Evolutionary conservation across 1,140 invertebrate species (phyloP).

Genomic region (Hycleus cichorii): DNA sequence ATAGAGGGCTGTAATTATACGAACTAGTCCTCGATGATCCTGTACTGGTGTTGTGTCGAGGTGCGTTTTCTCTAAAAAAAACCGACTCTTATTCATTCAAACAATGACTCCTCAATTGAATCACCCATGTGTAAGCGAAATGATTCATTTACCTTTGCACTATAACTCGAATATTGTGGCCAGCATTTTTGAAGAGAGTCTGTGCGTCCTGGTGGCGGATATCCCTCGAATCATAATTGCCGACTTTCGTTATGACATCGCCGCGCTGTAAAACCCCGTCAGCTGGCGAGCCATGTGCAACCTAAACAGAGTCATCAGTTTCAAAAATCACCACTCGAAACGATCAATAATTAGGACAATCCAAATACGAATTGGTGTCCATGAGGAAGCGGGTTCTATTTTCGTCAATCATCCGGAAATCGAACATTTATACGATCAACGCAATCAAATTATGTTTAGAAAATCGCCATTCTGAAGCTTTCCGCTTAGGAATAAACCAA

Average conservation of each 20-base stretch:
- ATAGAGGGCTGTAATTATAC: slow-evolving; percentile 36
- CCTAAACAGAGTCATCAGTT: slow-evolving; percentile 42
- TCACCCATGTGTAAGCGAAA: background rate
- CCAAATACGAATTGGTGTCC: background rate
- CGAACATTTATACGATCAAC: no score
- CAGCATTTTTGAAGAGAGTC: slow-evolving; percentile 77
- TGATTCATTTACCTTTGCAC: slow-evolving; percentile 52
- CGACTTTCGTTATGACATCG: slow-evolving; percentile 84
- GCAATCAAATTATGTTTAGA: background rate
- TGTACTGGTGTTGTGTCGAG: slow-evolving; percentile 30
- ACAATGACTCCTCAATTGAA: background rate
- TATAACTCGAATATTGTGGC: slow-evolving; percentile 56
- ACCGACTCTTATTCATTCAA: background rate
- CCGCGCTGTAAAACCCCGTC: slow-evolving; percentile 76
- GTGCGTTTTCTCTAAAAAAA: slow-evolving; percentile 30
- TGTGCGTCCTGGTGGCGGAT: slow-evolving; percentile 86
- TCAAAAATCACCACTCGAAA: background rate
- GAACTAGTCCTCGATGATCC: slow-evolving; percentile 34
- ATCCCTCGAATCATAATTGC: slow-evolving; percentile 76
- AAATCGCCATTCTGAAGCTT: background rate
- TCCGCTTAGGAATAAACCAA: no score
- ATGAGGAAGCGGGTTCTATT: no score
- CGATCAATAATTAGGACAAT: background rate
- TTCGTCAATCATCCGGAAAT: background rate
- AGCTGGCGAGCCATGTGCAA: slow-evolving; percentile 60